A percentile compares a stretch with the other conserved stretches of the same genome.
phyloP scores from a whole-genome alignment of 2,797 vertebrate genomes.

The Nasua narica region DNA sequence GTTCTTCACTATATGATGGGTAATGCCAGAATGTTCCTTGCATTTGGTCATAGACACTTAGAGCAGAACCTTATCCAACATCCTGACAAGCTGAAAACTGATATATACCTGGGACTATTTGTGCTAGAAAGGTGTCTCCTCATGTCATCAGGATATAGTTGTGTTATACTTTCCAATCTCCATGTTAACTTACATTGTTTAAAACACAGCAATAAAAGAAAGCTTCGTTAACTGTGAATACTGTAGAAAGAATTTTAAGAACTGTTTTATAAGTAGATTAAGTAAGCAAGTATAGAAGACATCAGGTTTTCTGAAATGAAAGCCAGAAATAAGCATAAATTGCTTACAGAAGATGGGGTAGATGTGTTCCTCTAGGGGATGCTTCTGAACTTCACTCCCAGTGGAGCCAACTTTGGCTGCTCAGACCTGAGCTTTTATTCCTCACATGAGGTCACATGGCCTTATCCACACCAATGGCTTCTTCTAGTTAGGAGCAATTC shows the following conservation, averaged over 20 bases:
- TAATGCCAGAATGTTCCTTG: background rate
- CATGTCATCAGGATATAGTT: background rate
- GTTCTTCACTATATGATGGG: background rate
- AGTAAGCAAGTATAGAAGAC: background rate
- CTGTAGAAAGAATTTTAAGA: background rate
- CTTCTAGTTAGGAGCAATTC: background rate
- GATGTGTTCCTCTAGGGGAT: background rate
- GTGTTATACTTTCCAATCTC: background rate
- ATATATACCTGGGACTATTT: background rate
- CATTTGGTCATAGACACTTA: background rate
- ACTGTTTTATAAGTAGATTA: background rate
- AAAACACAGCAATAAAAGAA: background rate
- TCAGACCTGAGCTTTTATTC: conserved; percentile 59
- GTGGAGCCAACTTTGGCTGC: background rate
- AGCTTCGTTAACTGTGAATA: background rate
- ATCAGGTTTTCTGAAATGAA: conserved; percentile 32
- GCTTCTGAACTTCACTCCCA: conserved; percentile 5
- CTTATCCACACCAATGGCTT: background rate
- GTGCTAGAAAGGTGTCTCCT: background rate
- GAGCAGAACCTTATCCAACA: background rate
- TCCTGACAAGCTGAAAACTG: background rate
- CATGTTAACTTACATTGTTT: background rate
- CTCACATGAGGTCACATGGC: conserved; percentile 41
- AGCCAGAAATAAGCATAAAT: conserved; percentile 30
- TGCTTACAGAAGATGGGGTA: conserved; percentile 16